Percentiles rank a stretch among this genome's conserved stretches.
phyloP scores from a whole-genome alignment of 2,113 vertebrate species.

The Equus quagga region DNA sequence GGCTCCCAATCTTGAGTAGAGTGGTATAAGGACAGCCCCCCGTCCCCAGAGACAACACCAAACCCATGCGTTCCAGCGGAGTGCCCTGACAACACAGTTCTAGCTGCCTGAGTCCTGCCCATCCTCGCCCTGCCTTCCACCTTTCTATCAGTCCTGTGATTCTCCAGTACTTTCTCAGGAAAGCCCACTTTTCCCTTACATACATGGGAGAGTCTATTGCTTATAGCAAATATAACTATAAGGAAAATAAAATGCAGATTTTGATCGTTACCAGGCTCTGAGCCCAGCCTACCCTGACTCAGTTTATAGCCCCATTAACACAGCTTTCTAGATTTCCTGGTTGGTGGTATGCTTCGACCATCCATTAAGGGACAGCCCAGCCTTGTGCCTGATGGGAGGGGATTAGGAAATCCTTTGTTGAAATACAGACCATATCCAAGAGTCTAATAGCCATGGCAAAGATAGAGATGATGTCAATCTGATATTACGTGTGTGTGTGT shows the following conservation, averaged over 20 bases:
- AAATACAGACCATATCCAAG: background rate
- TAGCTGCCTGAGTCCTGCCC: background rate
- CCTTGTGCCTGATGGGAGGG: background rate
- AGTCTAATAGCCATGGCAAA: background rate
- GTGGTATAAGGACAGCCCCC: background rate
- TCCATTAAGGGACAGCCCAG: background rate
- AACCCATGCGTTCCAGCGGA: fast-evolving
- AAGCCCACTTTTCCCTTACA: background rate
- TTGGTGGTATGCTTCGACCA: background rate
- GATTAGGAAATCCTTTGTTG: background rate
- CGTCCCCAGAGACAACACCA: background rate
- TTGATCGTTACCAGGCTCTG: background rate
- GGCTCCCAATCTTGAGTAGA: background rate
- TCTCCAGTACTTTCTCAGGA: background rate
- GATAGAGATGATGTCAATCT: background rate
- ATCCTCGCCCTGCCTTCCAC: background rate
- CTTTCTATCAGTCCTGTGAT: background rate
- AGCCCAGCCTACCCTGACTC: background rate
- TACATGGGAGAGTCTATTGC: background rate
- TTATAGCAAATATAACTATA: background rate
- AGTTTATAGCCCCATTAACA: background rate
- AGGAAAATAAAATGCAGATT: background rate
- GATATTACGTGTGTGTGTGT: background rate
- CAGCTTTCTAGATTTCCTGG: background rate
- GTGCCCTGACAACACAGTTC: background rate